A percentile compares a stretch with the other conserved stretches of the same genome.
Conservation (phyloP, 2,797 vertebrate genomes). For the Hybognathus amarus region DNA sequence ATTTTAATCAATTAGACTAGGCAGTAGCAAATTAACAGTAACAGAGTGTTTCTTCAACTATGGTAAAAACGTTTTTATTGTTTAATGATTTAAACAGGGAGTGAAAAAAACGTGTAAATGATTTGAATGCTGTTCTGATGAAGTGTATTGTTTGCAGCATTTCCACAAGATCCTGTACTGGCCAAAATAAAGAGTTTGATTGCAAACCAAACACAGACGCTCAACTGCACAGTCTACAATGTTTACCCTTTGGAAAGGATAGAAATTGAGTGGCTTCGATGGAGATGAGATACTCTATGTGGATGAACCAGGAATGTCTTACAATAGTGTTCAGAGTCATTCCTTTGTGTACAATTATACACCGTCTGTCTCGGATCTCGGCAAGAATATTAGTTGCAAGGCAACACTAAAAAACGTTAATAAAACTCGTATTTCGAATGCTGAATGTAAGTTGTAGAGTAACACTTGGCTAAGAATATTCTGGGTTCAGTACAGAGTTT, state of each 20-base stretch:
- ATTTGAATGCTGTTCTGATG: background rate
- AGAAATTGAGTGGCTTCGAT: slow-evolving; percentile 65
- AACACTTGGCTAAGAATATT: background rate
- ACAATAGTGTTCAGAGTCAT: background rate
- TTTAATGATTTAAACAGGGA: background rate
- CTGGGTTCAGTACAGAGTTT: background rate
- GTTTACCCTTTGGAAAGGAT: slow-evolving; percentile 71
- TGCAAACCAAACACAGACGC: slow-evolving; percentile 55
- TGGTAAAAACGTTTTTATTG: background rate
- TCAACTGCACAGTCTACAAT: slow-evolving; percentile 69
- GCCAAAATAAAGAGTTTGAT: slow-evolving; percentile 56
- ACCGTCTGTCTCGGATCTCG: background rate
- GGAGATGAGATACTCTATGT: background rate
- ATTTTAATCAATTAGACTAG: background rate
- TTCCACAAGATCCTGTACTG: slow-evolving; percentile 75
- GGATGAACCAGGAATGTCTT: fast-evolving
- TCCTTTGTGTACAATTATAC: slow-evolving; percentile 11
- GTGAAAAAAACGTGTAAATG: background rate
- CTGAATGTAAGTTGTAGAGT: slow-evolving; percentile 39
- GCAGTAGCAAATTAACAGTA: background rate
- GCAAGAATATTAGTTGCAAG: slow-evolving; percentile 49
- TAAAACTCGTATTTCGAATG: background rate
- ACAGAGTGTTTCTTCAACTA: background rate
- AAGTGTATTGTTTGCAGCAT: slow-evolving; percentile 67
- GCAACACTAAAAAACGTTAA: background rate